These are phyloP conservation scores for Pediacus dermestoides DNA, from an alignment of 2,888 invertebrate genomes.

Conservation along the genomic window DNA sequence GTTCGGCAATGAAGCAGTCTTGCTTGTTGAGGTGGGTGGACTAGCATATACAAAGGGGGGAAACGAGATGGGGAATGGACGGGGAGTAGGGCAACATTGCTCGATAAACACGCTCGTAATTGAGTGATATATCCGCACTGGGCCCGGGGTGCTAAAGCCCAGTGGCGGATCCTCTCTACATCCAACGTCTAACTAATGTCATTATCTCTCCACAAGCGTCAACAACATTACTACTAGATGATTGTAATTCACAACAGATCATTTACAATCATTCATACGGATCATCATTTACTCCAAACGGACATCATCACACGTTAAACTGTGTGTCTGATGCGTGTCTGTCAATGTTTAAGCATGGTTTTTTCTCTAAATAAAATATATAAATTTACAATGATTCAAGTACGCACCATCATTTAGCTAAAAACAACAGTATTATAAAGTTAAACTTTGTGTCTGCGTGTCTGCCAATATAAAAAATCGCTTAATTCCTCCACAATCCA, in stretches of 20 bases:
- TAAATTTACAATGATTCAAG: too few species aligned
- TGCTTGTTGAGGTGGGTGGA: conserved; percentile 1
- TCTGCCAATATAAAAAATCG: too few species aligned
- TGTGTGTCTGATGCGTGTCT: too few species aligned
- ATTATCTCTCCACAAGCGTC: conserved; percentile 10
- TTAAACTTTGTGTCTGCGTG: too few species aligned
- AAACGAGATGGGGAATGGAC: conserved; percentile 16
- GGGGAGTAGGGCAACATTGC: conserved; percentile 27
- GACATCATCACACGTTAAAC: too few species aligned
- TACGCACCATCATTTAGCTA: too few species aligned
- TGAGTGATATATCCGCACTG: conserved; percentile 38
- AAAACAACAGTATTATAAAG: too few species aligned
- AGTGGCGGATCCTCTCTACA: conserved; percentile 14
- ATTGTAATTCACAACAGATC: conserved; percentile 2
- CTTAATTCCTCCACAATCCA: too few species aligned
- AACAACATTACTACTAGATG: conserved; percentile 7
- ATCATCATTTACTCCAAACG: too few species aligned
- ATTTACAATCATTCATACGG: conserved; percentile 5
- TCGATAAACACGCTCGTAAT: conserved; percentile 40
- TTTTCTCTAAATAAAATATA: too few species aligned
- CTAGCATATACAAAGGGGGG: not conserved
- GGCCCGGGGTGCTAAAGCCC: conserved; percentile 24
- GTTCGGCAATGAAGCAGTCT: conserved; percentile 27
- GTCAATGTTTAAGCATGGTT: too few species aligned
- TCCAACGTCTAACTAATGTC: conserved; percentile 8